Percentiles rank a stretch among this genome's conserved stretches.
phyloP scores from a whole-genome alignment of 2,888 invertebrate genomes.

The Tolmerus cingulatus region DNA sequence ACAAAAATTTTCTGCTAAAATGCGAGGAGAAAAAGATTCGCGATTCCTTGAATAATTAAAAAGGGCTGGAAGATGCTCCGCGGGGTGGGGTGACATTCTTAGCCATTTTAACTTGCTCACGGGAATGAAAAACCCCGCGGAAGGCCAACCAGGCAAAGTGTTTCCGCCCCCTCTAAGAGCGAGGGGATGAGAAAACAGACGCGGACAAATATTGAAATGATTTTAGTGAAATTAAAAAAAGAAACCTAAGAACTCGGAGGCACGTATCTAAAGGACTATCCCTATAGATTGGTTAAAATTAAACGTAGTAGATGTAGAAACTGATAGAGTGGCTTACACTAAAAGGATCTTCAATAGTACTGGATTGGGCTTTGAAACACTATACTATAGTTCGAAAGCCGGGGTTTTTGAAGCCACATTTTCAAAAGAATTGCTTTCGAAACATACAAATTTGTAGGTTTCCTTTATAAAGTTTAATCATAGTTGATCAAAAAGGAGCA shows the following conservation, averaged over 20 bases:
- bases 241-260: not conserved
- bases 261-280: not conserved
- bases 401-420: not conserved
- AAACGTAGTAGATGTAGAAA: not conserved
- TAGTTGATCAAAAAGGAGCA: not conserved
- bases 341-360: not conserved
- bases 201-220: not conserved
- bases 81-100: not conserved
- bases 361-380: not conserved
- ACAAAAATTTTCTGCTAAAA: constrained; percentile 9
- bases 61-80: not conserved
- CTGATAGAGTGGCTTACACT: not conserved
- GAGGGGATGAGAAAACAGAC: not conserved
- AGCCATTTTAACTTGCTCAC: constrained; percentile 27
- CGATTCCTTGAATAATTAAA: constrained; percentile 36
- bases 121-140: not conserved
- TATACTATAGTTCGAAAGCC: not conserved
- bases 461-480: not conserved
- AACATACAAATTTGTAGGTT: not conserved
- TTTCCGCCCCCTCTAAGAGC: not conserved
- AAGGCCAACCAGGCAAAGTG: not conserved
- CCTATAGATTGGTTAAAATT: not conserved
- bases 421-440: not conserved
- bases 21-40: constrained; percentile 9
- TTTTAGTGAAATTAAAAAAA: not conserved